These are phyloP conservation scores for Leucozona laternaria DNA, from an alignment of 2,888 invertebrate genomes.

Conservation along the genomic window DNA sequence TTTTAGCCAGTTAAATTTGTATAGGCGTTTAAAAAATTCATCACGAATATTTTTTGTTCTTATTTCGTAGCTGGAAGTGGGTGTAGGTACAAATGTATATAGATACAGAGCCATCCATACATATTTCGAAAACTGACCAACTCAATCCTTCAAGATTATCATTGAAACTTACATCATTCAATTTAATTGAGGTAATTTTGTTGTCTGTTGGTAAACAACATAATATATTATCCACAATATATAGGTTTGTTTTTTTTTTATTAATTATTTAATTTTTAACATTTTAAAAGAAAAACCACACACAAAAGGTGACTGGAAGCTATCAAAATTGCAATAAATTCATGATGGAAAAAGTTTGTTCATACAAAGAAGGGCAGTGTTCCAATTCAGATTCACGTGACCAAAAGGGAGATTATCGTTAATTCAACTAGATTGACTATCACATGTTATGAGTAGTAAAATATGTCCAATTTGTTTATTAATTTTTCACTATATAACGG, in stretches of 20 bases:
- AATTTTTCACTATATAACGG: conserved; percentile 9
- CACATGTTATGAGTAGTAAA: neutral
- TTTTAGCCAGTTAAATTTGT: neutral
- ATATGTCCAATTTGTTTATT: neutral
- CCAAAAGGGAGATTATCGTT: conserved; percentile 9
- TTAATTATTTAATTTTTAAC: conserved; percentile 3
- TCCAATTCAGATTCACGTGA: conserved; percentile 39
- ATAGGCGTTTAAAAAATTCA: neutral
- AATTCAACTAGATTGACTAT: conserved; percentile 1
- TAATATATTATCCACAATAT: neutral
- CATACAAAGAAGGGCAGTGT: conserved; percentile 20
- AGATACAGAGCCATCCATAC: too few relatives aligned
- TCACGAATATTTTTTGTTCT: neutral
- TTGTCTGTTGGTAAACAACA: neutral
- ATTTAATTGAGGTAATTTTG: conserved; percentile 14
- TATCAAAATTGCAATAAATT: conserved; percentile 21
- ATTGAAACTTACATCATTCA: neutral
- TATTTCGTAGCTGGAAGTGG: neutral
- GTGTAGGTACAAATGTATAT: too few relatives aligned
- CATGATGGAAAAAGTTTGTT: neutral
- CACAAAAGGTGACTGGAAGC: conserved; percentile 9
- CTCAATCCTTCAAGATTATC: neutral
- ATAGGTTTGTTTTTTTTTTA: neutral
- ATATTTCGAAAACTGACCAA: conserved; percentile 1
- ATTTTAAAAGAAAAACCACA: neutral